Evolutionary conservation across 92 coral and sea anemone genomes (phyloP).

Genomic region (Chrysogorgia sp.): DNA sequence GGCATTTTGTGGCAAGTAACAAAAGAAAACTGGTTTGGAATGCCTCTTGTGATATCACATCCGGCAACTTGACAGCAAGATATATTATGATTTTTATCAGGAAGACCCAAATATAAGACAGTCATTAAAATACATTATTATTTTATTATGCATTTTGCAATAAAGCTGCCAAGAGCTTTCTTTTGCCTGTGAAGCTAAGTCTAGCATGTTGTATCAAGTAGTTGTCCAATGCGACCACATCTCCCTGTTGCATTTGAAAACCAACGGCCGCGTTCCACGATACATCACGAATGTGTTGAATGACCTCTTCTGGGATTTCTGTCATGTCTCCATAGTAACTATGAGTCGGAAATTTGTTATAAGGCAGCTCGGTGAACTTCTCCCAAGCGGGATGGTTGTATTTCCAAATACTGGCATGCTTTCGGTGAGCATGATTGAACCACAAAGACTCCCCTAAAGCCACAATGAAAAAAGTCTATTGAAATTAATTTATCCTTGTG

Average conservation of each 20-base stretch:
- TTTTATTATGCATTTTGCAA: slow-evolving; percentile 13
- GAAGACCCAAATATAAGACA: no score
- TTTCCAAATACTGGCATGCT: slow-evolving; percentile 56
- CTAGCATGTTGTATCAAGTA: slow-evolving; percentile 52
- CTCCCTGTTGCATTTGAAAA: slow-evolving; percentile 50
- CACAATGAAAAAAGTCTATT: not conserved
- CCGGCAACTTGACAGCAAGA: no score
- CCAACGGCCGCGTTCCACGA: slow-evolving; percentile 58
- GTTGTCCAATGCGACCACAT: slow-evolving; percentile 53
- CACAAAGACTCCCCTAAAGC: slow-evolving; percentile 52
- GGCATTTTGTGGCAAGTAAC: no score
- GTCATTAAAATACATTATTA: no score
- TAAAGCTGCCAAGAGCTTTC: slow-evolving; percentile 46
- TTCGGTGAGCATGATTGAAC: slow-evolving; percentile 62
- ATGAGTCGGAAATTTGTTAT: slow-evolving; percentile 54
- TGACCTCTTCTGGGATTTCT: slow-evolving; percentile 53
- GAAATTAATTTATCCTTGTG: not conserved
- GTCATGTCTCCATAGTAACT: slow-evolving; percentile 63
- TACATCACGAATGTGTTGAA: slow-evolving; percentile 56
- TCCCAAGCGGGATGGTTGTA: slow-evolving; percentile 54
- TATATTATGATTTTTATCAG: no score
- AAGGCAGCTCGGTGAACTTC: slow-evolving; percentile 53
- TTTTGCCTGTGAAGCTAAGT: slow-evolving; percentile 52
- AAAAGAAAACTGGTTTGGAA: no score
- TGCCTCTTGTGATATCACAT: no score